Conservation (phyloP, 2,888 invertebrate species). For the Boloria euphrosyne region DNA sequence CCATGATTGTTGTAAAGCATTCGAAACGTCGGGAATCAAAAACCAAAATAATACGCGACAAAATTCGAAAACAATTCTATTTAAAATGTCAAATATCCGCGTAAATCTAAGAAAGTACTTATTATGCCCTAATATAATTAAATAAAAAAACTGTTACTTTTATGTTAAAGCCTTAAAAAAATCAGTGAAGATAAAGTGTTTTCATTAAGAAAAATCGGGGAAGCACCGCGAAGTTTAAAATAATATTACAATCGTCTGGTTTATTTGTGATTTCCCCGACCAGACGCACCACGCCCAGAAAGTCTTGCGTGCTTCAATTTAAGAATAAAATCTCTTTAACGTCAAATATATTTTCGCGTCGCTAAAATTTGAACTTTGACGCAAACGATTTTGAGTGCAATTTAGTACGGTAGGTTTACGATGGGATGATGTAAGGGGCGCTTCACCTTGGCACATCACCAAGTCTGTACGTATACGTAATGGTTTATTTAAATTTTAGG, state of each 20-base stretch:
- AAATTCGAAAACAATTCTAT: too few species aligned
- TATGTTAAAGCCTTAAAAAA: too few species aligned
- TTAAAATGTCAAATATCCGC: too few species aligned
- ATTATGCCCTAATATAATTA: too few species aligned
- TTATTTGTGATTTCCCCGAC: conserved; percentile 42
- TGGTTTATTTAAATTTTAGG: conserved; percentile 30
- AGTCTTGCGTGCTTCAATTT: conserved; percentile 9
- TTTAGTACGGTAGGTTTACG: conserved; percentile 29
- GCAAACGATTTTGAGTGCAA: conserved; percentile 34
- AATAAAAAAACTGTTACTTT: too few species aligned
- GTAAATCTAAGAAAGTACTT: too few species aligned
- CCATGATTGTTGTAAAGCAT: too few species aligned
- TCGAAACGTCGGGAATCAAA: too few species aligned
- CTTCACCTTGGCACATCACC: conserved; percentile 44
- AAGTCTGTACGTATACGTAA: conserved; percentile 39
- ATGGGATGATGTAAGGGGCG: conserved; percentile 39
- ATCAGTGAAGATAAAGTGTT: not conserved
- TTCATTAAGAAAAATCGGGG: conserved; percentile 28
- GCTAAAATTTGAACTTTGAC: conserved; percentile 26
- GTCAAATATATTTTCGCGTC: not conserved
- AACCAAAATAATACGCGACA: too few species aligned
- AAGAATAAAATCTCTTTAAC: not conserved
- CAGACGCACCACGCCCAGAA: conserved; percentile 7
- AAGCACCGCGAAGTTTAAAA: conserved; percentile 24
- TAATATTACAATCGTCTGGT: conserved; percentile 35